phyloP scores from a whole-genome alignment of 2,113 vertebrate genomes.

The Stomatorhinus ivindoensis region DNA sequence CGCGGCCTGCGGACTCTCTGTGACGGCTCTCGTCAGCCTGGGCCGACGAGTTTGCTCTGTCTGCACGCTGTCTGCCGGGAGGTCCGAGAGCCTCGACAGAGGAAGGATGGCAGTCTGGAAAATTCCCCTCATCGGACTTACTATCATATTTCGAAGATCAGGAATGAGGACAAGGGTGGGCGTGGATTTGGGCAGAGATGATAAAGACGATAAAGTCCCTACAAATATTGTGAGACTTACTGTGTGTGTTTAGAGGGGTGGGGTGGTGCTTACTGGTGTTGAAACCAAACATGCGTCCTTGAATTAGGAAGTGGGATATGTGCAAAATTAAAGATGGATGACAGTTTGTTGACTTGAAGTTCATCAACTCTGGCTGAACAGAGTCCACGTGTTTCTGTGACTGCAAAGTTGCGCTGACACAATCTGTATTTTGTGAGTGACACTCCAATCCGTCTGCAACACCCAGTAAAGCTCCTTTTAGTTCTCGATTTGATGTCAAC shows the following conservation, averaged over 20 bases:
- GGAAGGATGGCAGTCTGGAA: background rate
- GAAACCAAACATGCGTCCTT: background rate
- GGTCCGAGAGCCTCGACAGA: background rate
- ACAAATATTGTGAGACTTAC: background rate
- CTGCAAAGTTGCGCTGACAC: background rate
- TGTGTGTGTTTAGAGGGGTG: background rate
- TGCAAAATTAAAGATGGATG: background rate
- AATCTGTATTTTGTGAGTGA: background rate
- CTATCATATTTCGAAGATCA: background rate
- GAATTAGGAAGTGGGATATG: background rate
- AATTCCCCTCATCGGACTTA: background rate
- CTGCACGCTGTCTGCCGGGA: background rate
- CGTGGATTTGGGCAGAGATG: background rate
- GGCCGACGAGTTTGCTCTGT: background rate
- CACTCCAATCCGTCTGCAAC: background rate
- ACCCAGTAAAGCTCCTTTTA: background rate
- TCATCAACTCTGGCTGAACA: background rate
- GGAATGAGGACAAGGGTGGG: background rate
- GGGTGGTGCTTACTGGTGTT: background rate
- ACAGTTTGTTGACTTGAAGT: background rate
- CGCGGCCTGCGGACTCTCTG: constrained; percentile 50
- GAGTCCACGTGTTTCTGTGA: background rate
- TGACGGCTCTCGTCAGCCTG: constrained; percentile 48
- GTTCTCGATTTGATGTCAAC: background rate
- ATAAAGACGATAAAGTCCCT: background rate